Evolutionary conservation across 2,888 invertebrate genomes (phyloP).

Genomic region (Melinopterus prodromus): DNA sequence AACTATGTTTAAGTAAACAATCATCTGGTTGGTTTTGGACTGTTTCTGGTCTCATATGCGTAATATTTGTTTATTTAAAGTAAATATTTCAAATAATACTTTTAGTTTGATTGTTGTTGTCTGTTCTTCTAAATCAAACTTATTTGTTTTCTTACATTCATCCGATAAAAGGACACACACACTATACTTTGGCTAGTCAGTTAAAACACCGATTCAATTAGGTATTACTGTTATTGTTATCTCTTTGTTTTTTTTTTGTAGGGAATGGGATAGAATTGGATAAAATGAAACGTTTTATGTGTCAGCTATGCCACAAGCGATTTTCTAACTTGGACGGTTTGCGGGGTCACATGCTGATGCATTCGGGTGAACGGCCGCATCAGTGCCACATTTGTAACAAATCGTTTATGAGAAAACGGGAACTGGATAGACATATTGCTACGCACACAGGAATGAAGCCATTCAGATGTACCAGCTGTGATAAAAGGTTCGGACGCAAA

Average conservation of each 20-base stretch:
- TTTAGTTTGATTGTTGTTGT: no score
- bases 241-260: not conserved
- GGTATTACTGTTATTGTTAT: no score
- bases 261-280: constrained; percentile 15
- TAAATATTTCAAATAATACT: no score
- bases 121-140: no score
- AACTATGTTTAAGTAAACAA: no score
- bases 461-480: constrained; percentile 73
- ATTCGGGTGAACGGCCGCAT: constrained; percentile 65
- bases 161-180: no score
- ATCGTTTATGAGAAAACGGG: constrained; percentile 73
- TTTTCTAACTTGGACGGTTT: constrained; percentile 51
- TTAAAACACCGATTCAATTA: no score
- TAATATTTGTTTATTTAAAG: no score
- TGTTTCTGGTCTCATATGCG: no score
- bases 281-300: constrained; percentile 47
- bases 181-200: no score
- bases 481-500: constrained; percentile 72
- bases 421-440: constrained; percentile 73
- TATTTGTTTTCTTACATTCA: no score
- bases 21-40: no score
- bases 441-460: constrained; percentile 74
- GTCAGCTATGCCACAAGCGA: constrained; percentile 51
- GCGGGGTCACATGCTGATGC: constrained; percentile 63
- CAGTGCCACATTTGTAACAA: constrained; percentile 73